Base-by-base conservation (phyloP, 2,113 vertebrate genomes). In the Rafetus swinhoei region DNA sequence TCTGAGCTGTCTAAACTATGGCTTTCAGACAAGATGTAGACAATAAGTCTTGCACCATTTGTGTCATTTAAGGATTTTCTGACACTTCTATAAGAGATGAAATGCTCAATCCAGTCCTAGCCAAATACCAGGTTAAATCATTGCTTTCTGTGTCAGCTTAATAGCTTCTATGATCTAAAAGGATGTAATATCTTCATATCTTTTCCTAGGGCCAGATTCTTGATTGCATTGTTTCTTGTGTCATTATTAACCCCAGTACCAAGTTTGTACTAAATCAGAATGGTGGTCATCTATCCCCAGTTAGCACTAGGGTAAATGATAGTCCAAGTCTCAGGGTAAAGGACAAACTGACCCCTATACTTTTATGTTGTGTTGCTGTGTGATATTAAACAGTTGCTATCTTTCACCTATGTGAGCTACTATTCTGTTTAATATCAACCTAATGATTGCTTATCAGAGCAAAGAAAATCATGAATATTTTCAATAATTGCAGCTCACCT, bases 371-470 rank as follows among this genome's bases (percentile, higher is more conserved):
- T 69, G 27, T 29, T 69, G 62, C 57, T 59, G 22, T 24, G 29
- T 69, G 62, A 13, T 69, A n/a, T 39, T 22, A 22, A 39, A 39
- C 21, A 74, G 9, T 74, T 21, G 18, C n/a, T 53, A 5, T 0
- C 19, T 86, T 96, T 81, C 74, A 84, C 55, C 89, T 53, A 52
- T 83, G 79, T 45, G 21, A 74, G 72, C 19, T 72, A 89, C 52
- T 39, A 81, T 79, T 94, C 94, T 95, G 94, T 85, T 96, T 96
- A 93, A 84, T 52, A 35, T 95, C 95, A 93, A 85, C 35, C 3
- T 87, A 89, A 90, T 89, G 50, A 72, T 56, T 94, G 84, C 88
- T 94, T 93, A 82, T 72, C 56, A 84, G 72, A 94, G 93, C 15
- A 69, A 87, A 62, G 3, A 62, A 93, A 92, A 90, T 83, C 7